Evolutionary conservation across 2,113 vertebrate genomes (phyloP).

Genomic region (Spea multiplicata): DNA sequence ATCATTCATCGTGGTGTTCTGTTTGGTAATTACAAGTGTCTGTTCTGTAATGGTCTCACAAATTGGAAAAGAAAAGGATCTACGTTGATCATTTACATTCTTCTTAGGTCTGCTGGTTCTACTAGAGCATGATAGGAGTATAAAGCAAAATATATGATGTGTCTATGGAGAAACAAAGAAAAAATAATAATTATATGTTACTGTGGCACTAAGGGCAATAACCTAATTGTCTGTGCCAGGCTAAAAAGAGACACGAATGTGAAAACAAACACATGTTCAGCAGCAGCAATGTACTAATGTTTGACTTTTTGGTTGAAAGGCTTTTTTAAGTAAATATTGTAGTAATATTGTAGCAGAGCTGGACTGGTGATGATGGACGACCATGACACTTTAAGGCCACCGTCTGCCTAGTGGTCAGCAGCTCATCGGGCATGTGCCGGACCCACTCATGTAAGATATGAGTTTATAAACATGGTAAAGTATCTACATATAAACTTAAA

Average conservation of each 20-base stretch:
- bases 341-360: too few relatives aligned
- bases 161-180: slow-evolving; percentile 12
- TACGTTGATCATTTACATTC: slow-evolving; percentile 21
- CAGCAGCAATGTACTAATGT: too few relatives aligned
- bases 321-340: too few relatives aligned
- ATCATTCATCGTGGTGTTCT: slow-evolving; percentile 16
- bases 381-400: too few relatives aligned
- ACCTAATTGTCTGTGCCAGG: slow-evolving; percentile 29
- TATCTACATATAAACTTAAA: too few relatives aligned
- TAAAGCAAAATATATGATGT: slow-evolving; percentile 11
- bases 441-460: too few relatives aligned
- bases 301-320: too few relatives aligned
- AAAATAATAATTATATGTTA: slow-evolving; percentile 39
- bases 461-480: too few relatives aligned
- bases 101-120: slow-evolving; percentile 13
- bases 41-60: slow-evolving; percentile 6
- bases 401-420: too few relatives aligned
- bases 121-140: slow-evolving; percentile 1
- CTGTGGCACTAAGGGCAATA: slow-evolving; percentile 9
- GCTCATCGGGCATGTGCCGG: too few relatives aligned
- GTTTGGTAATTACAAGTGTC: slow-evolving; percentile 31
- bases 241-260: neutral
- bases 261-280: too few relatives aligned
- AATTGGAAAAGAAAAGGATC: neutral
- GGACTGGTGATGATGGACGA: too few relatives aligned